Base-by-base conservation (phyloP, 1,140 invertebrate species). In the Cydia strobilella region DNA sequence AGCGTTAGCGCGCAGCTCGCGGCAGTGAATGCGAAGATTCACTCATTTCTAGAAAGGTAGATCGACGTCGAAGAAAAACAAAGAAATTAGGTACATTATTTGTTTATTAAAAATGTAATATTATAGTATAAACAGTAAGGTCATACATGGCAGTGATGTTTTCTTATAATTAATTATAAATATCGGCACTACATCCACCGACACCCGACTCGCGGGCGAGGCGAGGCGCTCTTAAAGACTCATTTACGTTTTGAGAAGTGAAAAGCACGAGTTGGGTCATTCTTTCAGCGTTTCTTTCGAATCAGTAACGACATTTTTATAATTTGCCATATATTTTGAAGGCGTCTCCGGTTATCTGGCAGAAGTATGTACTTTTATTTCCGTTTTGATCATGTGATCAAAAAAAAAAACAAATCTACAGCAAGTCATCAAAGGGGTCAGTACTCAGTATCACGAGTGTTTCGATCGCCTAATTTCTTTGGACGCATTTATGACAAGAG, bases 121-220 rank as follows among this genome's bases (percentile, higher is more conserved):
- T 90, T 91, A 91, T 80, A 91, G 86, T 91, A 92, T 90, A 92
- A 90, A 92, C 89, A 90, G 88, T 91, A 92, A 91, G 90, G 90
- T 91, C 90, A 86, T 91, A 92, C 86, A 92, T 91, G 90, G 90
- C 90, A 92, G 90, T 92, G 90, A 90, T 91, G 89, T 91, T 69
- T 59, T 69, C 65, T 69, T 91, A 86, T 83, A 78, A 82, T 83
- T 87, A 90, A 83, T 90, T 87, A 90, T 83, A 85, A 83, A 84
- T 82, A 85, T 82, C 82, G 80, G 79, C 84, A 86, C 86, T 88
- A 82, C 80, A 84, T 10, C 45, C 45, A 45, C 13, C 42, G 69
- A 72, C 71, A 48, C 71, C 39, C 35, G 31, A 72, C 71, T 18
- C 27, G 35, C 65, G 65, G 65, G 27, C 65, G 65, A n/a, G 27